Percentiles rank a stretch among this genome's conserved stretches.
Evolutionary conservation across 1,140 invertebrate species (phyloP).

Genomic region (Odontomachus brunneus): DNA sequence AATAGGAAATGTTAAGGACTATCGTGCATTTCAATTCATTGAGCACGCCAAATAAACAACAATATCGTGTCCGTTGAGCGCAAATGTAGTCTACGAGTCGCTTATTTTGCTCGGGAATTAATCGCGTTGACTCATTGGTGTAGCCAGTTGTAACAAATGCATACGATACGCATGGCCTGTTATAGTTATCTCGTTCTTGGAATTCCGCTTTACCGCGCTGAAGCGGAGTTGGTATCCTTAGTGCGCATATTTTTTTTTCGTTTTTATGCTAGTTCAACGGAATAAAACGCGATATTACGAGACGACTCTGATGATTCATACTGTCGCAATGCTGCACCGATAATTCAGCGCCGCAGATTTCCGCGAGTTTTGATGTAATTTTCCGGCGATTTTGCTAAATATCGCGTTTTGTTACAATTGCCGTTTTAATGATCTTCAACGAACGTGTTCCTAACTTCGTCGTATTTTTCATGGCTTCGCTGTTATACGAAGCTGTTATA

Average conservation of each 20-base stretch:
- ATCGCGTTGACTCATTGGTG: conserved; percentile 33
- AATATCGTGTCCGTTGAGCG: conserved; percentile 6
- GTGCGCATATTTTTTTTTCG: neutral
- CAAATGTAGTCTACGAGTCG: conserved; percentile 12
- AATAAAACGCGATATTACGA: no score
- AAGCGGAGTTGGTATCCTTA: conserved; percentile 45
- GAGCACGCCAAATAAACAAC: neutral
- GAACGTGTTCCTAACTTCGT: neutral
- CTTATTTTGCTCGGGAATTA: conserved; percentile 41
- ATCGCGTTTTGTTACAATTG: conserved; percentile 15
- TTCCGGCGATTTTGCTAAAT: conserved; percentile 3
- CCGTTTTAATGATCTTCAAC: neutral
- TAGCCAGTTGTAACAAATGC: conserved; percentile 58
- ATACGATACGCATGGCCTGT: conserved; percentile 42
- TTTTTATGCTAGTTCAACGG: no score
- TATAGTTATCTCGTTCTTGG: conserved; percentile 50
- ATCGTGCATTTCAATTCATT: conserved; percentile 2
- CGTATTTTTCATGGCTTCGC: conserved; percentile 16
- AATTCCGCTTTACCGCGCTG: conserved; percentile 36
- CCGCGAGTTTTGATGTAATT: conserved; percentile 13
- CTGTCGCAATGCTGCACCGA: neutral
- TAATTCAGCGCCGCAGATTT: conserved; percentile 13
- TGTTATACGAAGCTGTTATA: neutral
- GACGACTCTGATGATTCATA: conserved; percentile 41
- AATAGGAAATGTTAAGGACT: conserved; percentile 18